Evolutionary conservation across 2,113 vertebrate species (phyloP).

Genomic region (Anser cygnoides): DNA sequence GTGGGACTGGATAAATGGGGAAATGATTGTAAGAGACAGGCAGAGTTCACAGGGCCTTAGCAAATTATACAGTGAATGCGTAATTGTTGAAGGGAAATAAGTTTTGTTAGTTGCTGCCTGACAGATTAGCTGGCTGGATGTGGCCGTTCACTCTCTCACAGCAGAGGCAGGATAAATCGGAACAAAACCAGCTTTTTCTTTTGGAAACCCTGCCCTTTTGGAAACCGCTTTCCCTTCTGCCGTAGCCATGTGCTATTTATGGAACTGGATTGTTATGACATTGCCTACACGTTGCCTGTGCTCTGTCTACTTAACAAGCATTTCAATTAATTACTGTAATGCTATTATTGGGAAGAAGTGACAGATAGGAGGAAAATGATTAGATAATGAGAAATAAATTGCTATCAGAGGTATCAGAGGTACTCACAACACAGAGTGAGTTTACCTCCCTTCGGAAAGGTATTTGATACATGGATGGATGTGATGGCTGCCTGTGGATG

Average conservation of each 20-base stretch:
- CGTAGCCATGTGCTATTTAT: neutral
- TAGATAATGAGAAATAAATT: slow-evolving; percentile 32
- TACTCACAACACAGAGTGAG: neutral
- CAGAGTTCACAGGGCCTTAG: neutral
- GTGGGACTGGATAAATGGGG: neutral
- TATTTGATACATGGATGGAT: neutral
- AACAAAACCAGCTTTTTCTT: neutral
- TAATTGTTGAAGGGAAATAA: neutral
- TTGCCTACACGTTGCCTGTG: neutral
- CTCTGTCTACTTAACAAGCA: neutral
- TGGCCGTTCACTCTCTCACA: neutral
- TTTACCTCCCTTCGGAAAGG: neutral
- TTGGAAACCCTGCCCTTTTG: neutral
- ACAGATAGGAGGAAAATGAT: slow-evolving; percentile 3
- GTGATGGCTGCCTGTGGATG: neutral
- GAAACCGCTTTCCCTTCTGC: neutral
- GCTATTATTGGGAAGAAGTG: slow-evolving; percentile 16
- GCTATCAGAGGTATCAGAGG: neutral
- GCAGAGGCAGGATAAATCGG: neutral
- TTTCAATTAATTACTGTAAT: slow-evolving; percentile 29
- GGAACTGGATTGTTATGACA: neutral
- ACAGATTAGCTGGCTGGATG: neutral
- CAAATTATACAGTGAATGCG: neutral
- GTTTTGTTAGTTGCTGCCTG: neutral
- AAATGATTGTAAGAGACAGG: neutral